These are phyloP conservation scores for Anagrus nilaparvatae DNA, from an alignment of 1,140 invertebrate species.

Conservation along the genomic window DNA sequence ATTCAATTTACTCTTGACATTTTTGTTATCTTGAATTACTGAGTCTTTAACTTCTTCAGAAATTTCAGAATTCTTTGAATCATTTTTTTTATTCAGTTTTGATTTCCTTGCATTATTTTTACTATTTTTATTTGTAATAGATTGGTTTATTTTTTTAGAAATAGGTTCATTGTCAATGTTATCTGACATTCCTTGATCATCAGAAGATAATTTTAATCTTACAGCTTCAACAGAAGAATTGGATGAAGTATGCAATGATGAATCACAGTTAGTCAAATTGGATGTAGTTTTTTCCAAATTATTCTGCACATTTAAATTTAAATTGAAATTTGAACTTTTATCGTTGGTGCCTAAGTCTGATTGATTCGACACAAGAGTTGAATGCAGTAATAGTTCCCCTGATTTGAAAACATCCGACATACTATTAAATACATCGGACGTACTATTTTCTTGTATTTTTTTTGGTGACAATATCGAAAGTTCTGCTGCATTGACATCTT, in stretches of 20 bases:
- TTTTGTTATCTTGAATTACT: too few relatives aligned
- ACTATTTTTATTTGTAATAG: neutral
- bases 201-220: constrained; percentile 16
- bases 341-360: neutral
- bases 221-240: constrained; percentile 30
- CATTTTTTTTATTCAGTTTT: neutral
- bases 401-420: too few relatives aligned
- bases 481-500: too few relatives aligned
- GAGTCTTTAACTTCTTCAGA: neutral
- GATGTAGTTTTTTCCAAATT: constrained; percentile 15
- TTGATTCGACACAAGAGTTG: neutral
- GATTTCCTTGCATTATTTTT: neutral
- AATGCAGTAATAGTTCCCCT: neutral
- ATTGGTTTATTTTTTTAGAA: too few relatives aligned
- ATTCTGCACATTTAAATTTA: neutral
- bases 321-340: neutral
- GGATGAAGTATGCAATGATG: constrained; percentile 4
- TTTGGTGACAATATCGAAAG: too few relatives aligned
- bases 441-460: too few relatives aligned
- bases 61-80: neutral
- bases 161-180: neutral
- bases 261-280: constrained; percentile 3
- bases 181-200: constrained; percentile 1
- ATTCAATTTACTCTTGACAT: too few relatives aligned
- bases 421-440: too few relatives aligned